These are phyloP conservation scores for Orchesella flavescens DNA, from an alignment of 2,888 invertebrate species.

Conservation along the genomic window DNA sequence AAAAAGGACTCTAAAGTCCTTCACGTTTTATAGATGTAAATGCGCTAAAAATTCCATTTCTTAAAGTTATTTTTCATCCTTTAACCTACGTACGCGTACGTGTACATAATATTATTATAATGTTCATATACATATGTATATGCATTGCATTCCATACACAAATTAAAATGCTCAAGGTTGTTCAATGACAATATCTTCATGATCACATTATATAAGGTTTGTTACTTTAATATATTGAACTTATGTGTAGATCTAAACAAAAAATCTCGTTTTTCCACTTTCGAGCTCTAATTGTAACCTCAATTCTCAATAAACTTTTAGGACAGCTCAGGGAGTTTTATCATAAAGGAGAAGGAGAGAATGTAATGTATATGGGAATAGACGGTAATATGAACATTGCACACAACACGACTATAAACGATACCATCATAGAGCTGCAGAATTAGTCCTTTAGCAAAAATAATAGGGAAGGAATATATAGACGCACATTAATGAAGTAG, in stretches of 20 bases:
- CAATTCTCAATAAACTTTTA: slow-evolving; percentile 41
- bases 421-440: too few relatives aligned
- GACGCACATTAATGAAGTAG: too few relatives aligned
- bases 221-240: background rate
- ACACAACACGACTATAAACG: too few relatives aligned
- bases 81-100: too few relatives aligned
- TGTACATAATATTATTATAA: too few relatives aligned
- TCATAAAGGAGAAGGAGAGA: background rate
- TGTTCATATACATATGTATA: too few relatives aligned
- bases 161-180: slow-evolving; percentile 38
- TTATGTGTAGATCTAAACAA: slow-evolving; percentile 15
- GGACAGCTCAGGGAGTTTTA: slow-evolving; percentile 16
- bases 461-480: background rate
- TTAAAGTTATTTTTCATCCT: too few relatives aligned
- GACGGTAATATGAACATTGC: too few relatives aligned
- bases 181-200: slow-evolving; percentile 26
- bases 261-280: slow-evolving; percentile 67
- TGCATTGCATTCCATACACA: too few relatives aligned
- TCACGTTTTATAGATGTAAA: too few relatives aligned
- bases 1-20: too few relatives aligned
- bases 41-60: too few relatives aligned
- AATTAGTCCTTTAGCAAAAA: background rate
- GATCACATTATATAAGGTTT: slow-evolving; percentile 13
- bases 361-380: background rate
- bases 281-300: slow-evolving; percentile 57